These are phyloP conservation scores for Eupithecia centaureata DNA, from an alignment of 2,888 invertebrate genomes.

Conservation along the genomic window DNA sequence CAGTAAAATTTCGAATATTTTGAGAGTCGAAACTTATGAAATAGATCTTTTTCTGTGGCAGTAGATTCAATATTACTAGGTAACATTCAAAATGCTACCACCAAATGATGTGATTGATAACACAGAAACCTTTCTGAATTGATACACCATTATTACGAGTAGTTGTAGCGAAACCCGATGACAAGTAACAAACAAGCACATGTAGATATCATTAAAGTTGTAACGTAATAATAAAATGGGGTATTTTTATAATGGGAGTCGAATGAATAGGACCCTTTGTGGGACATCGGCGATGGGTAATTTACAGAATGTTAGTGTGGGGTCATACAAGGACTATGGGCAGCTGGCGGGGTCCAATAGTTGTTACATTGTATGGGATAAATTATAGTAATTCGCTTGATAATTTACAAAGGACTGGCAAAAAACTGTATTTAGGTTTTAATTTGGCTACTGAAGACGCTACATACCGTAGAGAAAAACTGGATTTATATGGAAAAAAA, in stretches of 20 bases:
- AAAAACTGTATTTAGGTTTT: slow-evolving; percentile 54
- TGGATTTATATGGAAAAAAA: too few species aligned
- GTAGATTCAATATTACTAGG: too few species aligned
- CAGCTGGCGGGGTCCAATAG: slow-evolving; percentile 62
- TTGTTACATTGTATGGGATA: slow-evolving; percentile 66
- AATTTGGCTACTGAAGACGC: slow-evolving; percentile 2
- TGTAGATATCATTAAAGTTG: slow-evolving; percentile 76
- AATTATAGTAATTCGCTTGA: slow-evolving; percentile 75
- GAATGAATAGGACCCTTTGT: slow-evolving; percentile 72
- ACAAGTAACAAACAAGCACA: slow-evolving; percentile 51
- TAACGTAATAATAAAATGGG: slow-evolving; percentile 76
- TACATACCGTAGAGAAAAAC: too few species aligned
- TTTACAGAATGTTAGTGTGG: slow-evolving; percentile 65
- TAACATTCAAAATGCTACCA: background rate
- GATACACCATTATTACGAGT: background rate
- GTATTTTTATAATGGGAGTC: slow-evolving; percentile 74
- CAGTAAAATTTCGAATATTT: too few species aligned
- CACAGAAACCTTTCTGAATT: background rate
- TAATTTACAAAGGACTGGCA: slow-evolving; percentile 57
- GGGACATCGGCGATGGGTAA: slow-evolving; percentile 62
- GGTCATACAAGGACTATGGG: slow-evolving; percentile 49
- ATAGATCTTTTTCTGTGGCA: background rate
- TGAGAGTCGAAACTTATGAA: too few species aligned
- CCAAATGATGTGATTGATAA: background rate
- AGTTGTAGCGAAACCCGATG: slow-evolving; percentile 33